Base-by-base conservation (phyloP, 2,797 vertebrate species). In the Prionace glauca region DNA sequence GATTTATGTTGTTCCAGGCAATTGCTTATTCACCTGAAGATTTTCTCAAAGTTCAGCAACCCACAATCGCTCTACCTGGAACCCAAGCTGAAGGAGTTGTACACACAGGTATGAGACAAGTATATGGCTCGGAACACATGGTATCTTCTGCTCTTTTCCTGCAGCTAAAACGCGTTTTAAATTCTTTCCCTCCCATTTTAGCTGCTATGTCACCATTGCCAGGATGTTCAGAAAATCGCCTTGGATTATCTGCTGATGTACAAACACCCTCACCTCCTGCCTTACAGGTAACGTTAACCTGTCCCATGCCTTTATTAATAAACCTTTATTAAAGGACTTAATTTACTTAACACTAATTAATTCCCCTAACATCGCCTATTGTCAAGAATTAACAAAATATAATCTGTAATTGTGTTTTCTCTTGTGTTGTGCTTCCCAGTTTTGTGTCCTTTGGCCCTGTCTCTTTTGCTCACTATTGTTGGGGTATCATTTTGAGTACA, bases 41-140 rank as follows among this genome's bases (percentile, higher is more conserved):
- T 99, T 94, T 99, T 99, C 88, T 98, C 98, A 95, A 99, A 99
- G 95, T 99, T 99, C 97, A 98, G 97, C 16, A 99, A 99, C 97
- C 99, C 99, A 88, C 98, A 98, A 72, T 97, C 99, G 0, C 97
- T 99, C 24, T 99, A 98, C 97, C 96, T 99, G 97, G 99, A 99
- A 97, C 97, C 97, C 96, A 98, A 97, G 96, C 97, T 99, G 56
- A 97, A 97, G 0, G 97, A 99, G 1, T 97, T 99, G 0, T 99
- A 99, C 96, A 98, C 98, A 95, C 98, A 99, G 98, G 99, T 99
- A 97, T 94, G 95, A 45, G 29, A 8, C 32, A 0, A 26, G n/a
- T 67, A 18, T 9, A n/a, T 74, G 71, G 50, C 26, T 24, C 77
- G 9, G 26, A 72, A 29, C 60, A 65, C 14, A 60, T 36, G 10